Evolutionary conservation across 53 echinoderm and acorn worm genomes (phyloP), one percentile per base, ranked within the genome.

Genomic region (Crossaster papposus): DNA sequence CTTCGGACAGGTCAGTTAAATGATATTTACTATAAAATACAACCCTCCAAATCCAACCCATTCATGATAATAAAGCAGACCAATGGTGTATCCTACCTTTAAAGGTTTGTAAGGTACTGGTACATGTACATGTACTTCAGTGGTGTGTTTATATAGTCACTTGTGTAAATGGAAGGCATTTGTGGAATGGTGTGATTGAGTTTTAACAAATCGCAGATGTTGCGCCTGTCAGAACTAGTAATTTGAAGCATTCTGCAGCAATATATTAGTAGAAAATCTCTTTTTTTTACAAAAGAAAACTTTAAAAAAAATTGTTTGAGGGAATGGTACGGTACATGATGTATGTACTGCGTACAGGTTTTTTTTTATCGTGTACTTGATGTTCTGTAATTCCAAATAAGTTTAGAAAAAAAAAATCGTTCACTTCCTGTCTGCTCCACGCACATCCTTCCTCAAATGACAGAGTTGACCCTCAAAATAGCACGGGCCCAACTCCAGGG

Each of bases 361-460:
- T 58, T 58, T 58, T 58, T 58, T 58, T 1, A 18, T 58, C 58
- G 6, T 44, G 44, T 44, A 11, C 62, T 62, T 62, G 62, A 62
- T 11, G 62, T 62, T 0, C n/a, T n/a, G n/a, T n/a, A n/a, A n/a
- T 15, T 62, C 23, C 23, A 20, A 62, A 20, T 62, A 3, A 12
- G 10, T 44, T n/a, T 44, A 26, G 13, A 28, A 52, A 14, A 22
- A 77, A 77, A 74, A n/a, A 24, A 51, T 50, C 34, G 58, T 87
- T n/a, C 35, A 58, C 53, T 87, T 87, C 75, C 87, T 32, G 77
- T 52, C 76, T 29, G 4, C 23, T 22, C 74, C 15, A 87, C 87
- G 33, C 75, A 77, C 87, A 87, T 87, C 87, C 87, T 87, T 87
- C 87, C 87, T 87, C 76, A 31, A 52, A 31, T 87, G 87, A 87